Conservation (phyloP, 1,140 invertebrate genomes). For the Cepaea nemoralis region DNA sequence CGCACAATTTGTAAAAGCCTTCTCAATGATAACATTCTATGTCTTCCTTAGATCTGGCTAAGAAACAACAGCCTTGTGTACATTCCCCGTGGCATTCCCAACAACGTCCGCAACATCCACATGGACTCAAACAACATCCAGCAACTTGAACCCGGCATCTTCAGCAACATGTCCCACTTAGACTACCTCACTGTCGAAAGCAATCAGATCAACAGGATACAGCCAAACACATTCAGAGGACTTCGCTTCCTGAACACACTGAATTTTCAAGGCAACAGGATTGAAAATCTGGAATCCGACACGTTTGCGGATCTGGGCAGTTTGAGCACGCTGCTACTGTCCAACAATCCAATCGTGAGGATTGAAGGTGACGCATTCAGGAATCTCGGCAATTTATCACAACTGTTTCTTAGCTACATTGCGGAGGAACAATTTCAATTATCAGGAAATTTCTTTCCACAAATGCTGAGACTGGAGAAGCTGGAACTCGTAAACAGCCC, state of each 20-base stretch:
- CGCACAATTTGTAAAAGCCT: too few relatives aligned
- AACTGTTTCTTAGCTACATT: constrained; percentile 80
- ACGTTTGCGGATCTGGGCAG: constrained; percentile 57
- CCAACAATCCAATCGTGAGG: constrained; percentile 71
- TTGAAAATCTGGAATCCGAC: constrained; percentile 46
- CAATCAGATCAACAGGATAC: constrained; percentile 80
- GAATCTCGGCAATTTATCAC: constrained; percentile 70
- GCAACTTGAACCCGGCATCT: constrained; percentile 59
- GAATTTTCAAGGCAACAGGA: constrained; percentile 62
- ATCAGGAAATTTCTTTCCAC: constrained; percentile 70
- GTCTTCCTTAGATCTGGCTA: constrained; percentile 73
- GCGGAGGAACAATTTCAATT: constrained; percentile 43
- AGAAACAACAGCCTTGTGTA: constrained; percentile 70
- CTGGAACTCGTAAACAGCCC: constrained; percentile 84
- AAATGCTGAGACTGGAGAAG: constrained; percentile 75
- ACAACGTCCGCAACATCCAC: constrained; percentile 54
- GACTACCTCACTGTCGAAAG: constrained; percentile 73
- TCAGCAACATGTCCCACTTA: constrained; percentile 53
- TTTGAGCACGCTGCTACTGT: constrained; percentile 74
- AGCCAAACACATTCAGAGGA: constrained; percentile 79
- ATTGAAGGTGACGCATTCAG: constrained; percentile 67
- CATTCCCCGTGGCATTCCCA: constrained; percentile 79
- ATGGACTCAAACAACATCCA: constrained; percentile 65
- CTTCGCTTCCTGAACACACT: constrained; percentile 81
- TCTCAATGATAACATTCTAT: not conserved